Conservation (phyloP, 2,888 invertebrate genomes). For the Camponotus fellah region DNA sequence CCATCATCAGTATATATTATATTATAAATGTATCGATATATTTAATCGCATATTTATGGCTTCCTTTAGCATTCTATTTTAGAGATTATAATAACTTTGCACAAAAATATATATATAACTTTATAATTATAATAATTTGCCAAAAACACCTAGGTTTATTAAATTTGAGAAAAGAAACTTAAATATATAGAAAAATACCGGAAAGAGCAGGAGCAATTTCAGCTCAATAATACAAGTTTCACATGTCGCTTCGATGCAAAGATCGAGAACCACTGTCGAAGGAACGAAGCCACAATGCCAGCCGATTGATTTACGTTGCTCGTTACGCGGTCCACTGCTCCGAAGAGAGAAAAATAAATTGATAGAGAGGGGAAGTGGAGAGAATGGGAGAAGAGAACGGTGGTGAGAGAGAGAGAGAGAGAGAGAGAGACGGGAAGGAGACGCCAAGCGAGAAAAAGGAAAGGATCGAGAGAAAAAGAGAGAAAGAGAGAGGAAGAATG, state of each 20-base stretch:
- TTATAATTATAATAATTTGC: constrained; percentile 1
- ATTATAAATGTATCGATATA: constrained; percentile 2
- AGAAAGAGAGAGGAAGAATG: constrained; percentile 36
- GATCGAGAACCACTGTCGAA: constrained; percentile 72
- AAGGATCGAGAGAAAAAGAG: constrained; percentile 29
- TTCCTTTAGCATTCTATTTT: not conserved
- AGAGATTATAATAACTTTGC: constrained; percentile 1
- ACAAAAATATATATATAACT: not conserved
- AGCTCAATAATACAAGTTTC: constrained; percentile 6
- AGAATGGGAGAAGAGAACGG: constrained; percentile 54
- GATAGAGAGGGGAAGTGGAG: constrained; percentile 73
- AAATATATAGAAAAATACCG: not conserved
- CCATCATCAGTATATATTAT: not conserved
- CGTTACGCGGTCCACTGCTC: constrained; percentile 86
- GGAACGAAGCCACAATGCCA: constrained; percentile 83
- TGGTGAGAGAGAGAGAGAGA: constrained; percentile 38
- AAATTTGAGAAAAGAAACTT: not conserved
- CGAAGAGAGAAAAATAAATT: constrained; percentile 83
- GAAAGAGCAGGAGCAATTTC: constrained; percentile 1
- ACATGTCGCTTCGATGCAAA: constrained; percentile 22
- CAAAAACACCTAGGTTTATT: not conserved
- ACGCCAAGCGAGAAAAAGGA: constrained; percentile 31
- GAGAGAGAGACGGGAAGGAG: not conserved
- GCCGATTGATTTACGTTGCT: constrained; percentile 86
- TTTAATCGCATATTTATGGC: not conserved